Evolutionary conservation across 2,888 invertebrate genomes (phyloP).

Genomic region (Mythimna lalbum): DNA sequence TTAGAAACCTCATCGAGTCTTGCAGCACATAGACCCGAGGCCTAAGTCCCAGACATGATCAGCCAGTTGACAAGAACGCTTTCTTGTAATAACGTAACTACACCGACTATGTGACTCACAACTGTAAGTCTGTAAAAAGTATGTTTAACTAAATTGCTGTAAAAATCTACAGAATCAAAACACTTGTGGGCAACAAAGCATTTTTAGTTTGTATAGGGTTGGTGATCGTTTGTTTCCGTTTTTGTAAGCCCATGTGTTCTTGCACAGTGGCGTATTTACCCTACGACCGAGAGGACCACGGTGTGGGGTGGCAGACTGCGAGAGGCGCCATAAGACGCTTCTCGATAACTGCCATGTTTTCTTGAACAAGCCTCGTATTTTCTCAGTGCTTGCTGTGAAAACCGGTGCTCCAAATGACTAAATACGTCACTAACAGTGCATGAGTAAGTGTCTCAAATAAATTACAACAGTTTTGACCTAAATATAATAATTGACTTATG

Average conservation of each 20-base stretch:
- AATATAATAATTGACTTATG: constrained; percentile 35
- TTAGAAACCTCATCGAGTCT: no score
- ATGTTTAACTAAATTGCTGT: constrained; percentile 42
- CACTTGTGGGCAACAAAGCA: neutral
- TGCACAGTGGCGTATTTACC: constrained; percentile 8
- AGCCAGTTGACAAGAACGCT: no score
- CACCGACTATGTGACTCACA: no score
- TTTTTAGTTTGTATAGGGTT: constrained; percentile 14
- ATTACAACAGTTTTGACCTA: constrained; percentile 25
- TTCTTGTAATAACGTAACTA: no score
- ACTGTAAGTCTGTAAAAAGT: constrained; percentile 24
- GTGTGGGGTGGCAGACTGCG: neutral
- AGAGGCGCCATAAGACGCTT: neutral
- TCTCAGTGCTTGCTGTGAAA: neutral
- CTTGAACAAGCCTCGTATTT: neutral
- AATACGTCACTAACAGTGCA: constrained; percentile 12
- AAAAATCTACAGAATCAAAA: constrained; percentile 10
- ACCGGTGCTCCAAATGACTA: neutral
- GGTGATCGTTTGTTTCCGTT: constrained; percentile 25
- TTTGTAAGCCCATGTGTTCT: constrained; percentile 6
- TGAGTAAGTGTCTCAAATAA: constrained; percentile 27
- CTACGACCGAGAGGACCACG: neutral
- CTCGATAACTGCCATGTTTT: neutral
- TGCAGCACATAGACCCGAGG: no score
- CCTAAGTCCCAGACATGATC: no score